Evolutionary conservation across 2,797 vertebrate genomes (phyloP).

Genomic region (Ceryle rudis): DNA sequence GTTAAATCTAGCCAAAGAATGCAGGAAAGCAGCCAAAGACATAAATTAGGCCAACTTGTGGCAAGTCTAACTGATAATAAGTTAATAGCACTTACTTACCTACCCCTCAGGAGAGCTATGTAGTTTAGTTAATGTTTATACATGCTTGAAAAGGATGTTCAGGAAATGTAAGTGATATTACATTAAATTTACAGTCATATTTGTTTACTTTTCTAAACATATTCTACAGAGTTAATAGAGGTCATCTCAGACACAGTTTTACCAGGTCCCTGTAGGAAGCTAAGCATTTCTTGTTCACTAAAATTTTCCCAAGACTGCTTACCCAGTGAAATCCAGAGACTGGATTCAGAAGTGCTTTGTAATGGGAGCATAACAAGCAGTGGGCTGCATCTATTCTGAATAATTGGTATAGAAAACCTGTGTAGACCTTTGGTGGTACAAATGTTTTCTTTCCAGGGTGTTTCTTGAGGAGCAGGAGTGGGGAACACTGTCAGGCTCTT

Average conservation of each 20-base stretch:
- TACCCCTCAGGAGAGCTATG: neutral
- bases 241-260: neutral
- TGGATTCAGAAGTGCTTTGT: neutral
- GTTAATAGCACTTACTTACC: constrained; percentile 39
- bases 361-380: neutral
- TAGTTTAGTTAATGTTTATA: constrained; percentile 65
- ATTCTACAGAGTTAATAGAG: neutral
- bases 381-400: neutral
- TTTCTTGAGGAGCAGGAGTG: neutral
- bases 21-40: constrained; percentile 43
- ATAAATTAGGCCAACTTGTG: constrained; percentile 40
- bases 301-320: neutral
- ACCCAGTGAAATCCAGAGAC: neutral
- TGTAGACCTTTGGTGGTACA: neutral
- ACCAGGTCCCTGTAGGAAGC: neutral
- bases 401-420: neutral
- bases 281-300: neutral
- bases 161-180: neutral
- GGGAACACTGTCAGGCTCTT: neutral
- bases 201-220: constrained; percentile 47
- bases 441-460: neutral
- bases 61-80: constrained; percentile 44
- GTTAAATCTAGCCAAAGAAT: constrained; percentile 35
- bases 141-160: constrained; percentile 33
- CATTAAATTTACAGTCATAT: neutral